Evolutionary conservation across 2,797 vertebrate genomes (phyloP), one percentile per base, ranked within the genome.

Genomic region (Mastacembelus armatus): DNA sequence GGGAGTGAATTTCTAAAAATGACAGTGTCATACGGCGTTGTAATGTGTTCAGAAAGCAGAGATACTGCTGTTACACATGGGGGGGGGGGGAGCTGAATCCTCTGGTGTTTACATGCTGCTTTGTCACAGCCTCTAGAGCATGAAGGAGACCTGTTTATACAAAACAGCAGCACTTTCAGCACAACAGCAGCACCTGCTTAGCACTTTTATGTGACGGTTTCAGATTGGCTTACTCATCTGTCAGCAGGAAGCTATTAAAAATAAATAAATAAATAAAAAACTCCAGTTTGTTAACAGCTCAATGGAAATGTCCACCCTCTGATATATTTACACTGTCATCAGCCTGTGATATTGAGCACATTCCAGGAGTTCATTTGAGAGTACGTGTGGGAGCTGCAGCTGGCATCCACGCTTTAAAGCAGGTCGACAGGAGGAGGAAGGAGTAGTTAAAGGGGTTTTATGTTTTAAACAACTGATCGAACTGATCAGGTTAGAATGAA

Each of bases 321-420:
- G 19, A 43, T 47, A 14, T 18, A 29, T 24, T 24, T 15, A 18
- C 39, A 7, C 21, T 15, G 33, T 39, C 61, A 35, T 67, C 64
- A 15, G 47, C 24, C 48, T 72, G 63, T 50, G 48, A 52, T 68
- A 72, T 47, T 64, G 30, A 64, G 33, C 2, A 47, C 44, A 45
- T 59, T 71, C 56, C 59, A 18, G 36, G 24, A 65, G 66, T 47
- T 74, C 2, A 65, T 77, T 55, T 68, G 38, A 56, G 62, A 61
- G 39, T 36, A 18, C 16, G 29, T 65, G 57, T 21, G 12, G 61
- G 18, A 16, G 29, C 67, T 75, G 38, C 27, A 43, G 68, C 54
- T 55, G 52, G n/a, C 35, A 56, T 55, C 32, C 7, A 11, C 19
- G 30, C 30, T 36, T 71, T 19, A 45, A n/a, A 5, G 19, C 26